These are phyloP conservation scores for Apodemia duryi DNA, from an alignment of 2,888 invertebrate genomes.

Conservation along the genomic window DNA sequence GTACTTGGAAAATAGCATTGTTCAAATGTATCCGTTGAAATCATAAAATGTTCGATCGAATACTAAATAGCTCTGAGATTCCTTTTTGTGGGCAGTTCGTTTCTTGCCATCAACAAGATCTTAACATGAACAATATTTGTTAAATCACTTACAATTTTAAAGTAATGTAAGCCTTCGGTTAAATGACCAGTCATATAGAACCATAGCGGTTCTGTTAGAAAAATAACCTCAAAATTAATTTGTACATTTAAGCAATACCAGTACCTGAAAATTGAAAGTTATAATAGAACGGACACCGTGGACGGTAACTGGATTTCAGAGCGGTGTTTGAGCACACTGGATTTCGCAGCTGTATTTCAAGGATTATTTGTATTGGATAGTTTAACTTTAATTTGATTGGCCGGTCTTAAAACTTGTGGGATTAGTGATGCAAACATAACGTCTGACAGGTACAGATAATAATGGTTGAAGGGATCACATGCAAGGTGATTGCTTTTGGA, in stretches of 20 bases:
- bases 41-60: too few relatives aligned
- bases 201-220: constrained; percentile 46
- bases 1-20: neutral
- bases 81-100: neutral
- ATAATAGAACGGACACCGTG: constrained; percentile 63
- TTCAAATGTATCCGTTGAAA: neutral
- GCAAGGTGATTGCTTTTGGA: constrained; percentile 43
- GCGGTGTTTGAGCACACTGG: constrained; percentile 22
- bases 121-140: neutral
- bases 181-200: constrained; percentile 37
- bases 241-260: constrained; percentile 75
- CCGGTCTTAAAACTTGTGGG: constrained; percentile 21
- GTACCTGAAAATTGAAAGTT: constrained; percentile 65
- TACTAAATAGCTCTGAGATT: too few relatives aligned
- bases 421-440: constrained; percentile 14
- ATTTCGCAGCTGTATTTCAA: constrained; percentile 24
- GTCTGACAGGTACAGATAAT: constrained; percentile 12
- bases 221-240: constrained; percentile 50
- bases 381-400: constrained; percentile 31
- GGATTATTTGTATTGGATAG: constrained; percentile 23
- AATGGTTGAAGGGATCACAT: constrained; percentile 70
- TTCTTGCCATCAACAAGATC: neutral
- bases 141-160: neutral
- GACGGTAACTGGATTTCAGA: constrained; percentile 38
- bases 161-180: constrained; percentile 33